A percentile compares a stretch with the other conserved stretches of the same genome.
Evolutionary conservation across 2,888 invertebrate species (phyloP).

Genomic region (Meghimatium bilineatum): DNA sequence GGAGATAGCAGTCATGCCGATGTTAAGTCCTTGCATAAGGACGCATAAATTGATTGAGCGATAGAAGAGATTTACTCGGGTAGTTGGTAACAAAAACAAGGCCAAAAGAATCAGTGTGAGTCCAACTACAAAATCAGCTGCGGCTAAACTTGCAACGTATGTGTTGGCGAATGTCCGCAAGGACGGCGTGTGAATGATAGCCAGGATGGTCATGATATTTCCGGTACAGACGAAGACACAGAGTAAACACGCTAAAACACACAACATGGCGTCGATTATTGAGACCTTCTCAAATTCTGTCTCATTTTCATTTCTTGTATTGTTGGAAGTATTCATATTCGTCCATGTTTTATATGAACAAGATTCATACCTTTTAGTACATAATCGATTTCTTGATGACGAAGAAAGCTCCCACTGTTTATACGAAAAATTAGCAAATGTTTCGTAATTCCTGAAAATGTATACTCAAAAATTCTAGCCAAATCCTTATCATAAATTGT

Average conservation of each 20-base stretch:
- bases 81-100: constrained; percentile 31
- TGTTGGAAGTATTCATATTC: background rate
- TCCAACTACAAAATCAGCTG: constrained; percentile 41
- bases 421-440: too few relatives aligned
- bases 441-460: too few relatives aligned
- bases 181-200: constrained; percentile 22
- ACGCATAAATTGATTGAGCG: constrained; percentile 38
- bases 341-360: background rate
- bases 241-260: constrained; percentile 17
- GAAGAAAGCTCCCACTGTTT: too few relatives aligned
- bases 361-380: background rate
- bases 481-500: too few relatives aligned
- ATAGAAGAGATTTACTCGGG: constrained; percentile 19
- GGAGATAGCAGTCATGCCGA: constrained; percentile 22
- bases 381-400: too few relatives aligned
- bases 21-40: constrained; percentile 14
- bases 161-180: constrained; percentile 32
- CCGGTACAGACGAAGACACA: constrained; percentile 29
- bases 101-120: constrained; percentile 27
- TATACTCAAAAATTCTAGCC: too few relatives aligned
- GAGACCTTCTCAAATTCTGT: background rate
- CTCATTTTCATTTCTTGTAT: background rate
- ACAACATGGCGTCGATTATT: constrained; percentile 1
- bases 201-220: constrained; percentile 24
- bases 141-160: constrained; percentile 40